phyloP scores from a whole-genome alignment of 1,140 invertebrate genomes.

The Scaptomyza montana region DNA sequence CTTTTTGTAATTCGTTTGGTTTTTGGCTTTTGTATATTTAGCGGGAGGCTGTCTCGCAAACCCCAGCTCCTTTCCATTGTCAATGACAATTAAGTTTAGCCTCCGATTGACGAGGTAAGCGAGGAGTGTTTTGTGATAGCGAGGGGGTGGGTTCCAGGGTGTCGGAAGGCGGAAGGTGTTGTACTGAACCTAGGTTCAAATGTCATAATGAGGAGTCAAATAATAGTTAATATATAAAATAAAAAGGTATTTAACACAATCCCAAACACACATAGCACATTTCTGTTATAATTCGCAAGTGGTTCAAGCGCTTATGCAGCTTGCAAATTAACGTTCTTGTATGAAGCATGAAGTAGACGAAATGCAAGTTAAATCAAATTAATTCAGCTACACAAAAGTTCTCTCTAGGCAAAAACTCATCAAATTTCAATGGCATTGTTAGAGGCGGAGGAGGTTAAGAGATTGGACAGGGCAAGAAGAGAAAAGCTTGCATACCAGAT shows the following conservation, averaged over 20 bases:
- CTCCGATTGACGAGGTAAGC: no score
- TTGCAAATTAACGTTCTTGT: no score
- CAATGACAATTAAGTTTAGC: background rate
- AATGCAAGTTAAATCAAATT: constrained; percentile 34
- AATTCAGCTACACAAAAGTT: constrained; percentile 14
- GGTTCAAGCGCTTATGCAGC: background rate
- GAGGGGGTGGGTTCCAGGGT: background rate
- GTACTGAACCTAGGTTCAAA: background rate
- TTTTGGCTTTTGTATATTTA: no score
- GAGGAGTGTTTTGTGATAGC: no score
- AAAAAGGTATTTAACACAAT: no score
- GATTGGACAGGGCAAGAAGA: background rate
- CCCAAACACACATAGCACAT: no score
- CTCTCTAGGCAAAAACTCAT: constrained; percentile 34
- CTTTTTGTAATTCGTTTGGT: background rate
- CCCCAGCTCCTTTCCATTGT: no score
- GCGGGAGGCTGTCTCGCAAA: background rate
- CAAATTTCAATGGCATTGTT: constrained; percentile 36
- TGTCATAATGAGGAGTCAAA: no score
- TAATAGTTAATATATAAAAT: no score
- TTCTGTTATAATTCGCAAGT: constrained; percentile 9
- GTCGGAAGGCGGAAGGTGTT: background rate
- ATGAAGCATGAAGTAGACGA: background rate
- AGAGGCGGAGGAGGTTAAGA: no score
- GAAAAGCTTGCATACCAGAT: background rate